These are phyloP conservation scores for Leucoraja erinaceus DNA, from an alignment of 2,113 vertebrate genomes.

Conservation along the genomic window DNA sequence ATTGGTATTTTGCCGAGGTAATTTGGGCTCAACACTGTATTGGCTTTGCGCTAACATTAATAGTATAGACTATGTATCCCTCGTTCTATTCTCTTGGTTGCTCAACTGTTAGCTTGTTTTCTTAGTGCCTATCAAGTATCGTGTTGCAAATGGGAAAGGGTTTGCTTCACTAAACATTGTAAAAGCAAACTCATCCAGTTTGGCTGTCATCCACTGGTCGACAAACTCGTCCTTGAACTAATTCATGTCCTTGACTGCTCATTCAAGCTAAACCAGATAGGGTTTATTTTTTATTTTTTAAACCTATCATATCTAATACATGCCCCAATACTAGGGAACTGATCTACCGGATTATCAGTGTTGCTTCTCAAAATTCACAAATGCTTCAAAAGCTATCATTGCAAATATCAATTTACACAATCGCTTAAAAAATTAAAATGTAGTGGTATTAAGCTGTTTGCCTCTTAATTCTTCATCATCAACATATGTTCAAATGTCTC, in stretches of 20 bases:
- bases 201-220: not conserved
- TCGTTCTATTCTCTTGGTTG: not conserved
- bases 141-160: not conserved
- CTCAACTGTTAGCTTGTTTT: not conserved
- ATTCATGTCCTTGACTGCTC: not conserved
- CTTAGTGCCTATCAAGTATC: no score
- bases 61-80: not conserved
- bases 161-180: not conserved
- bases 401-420: not conserved
- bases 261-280: not conserved
- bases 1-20: not conserved
- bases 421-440: not conserved
- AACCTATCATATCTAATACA: not conserved
- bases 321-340: not conserved
- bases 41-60: not conserved
- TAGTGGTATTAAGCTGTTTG: not conserved
- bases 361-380: not conserved
- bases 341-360: not conserved
- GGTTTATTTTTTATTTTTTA: no score
- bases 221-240: not conserved
- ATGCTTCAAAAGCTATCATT: not conserved
- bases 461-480: not conserved
- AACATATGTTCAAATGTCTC: not conserved
- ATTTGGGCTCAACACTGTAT: not conserved
- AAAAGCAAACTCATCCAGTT: not conserved